Evolutionary conservation across 2,888 invertebrate genomes (phyloP).

Genomic region (Chloroclysta siterata): DNA sequence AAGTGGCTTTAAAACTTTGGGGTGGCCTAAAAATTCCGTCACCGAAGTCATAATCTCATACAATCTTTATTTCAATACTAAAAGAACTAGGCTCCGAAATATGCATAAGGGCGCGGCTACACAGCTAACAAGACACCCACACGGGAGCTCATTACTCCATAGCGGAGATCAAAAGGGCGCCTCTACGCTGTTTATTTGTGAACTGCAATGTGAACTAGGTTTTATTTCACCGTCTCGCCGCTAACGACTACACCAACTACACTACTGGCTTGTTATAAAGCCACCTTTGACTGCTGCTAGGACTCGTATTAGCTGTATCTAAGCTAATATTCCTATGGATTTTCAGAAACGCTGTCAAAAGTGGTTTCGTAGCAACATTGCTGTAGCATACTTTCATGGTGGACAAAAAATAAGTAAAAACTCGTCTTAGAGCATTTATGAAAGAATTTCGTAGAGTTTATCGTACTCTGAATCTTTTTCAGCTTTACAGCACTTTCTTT

Average conservation of each 20-base stretch:
- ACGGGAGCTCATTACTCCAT: constrained; percentile 58
- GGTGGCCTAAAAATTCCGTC: no score
- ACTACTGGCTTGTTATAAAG: constrained; percentile 1
- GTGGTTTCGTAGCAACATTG: not conserved
- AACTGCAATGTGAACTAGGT: constrained; percentile 37
- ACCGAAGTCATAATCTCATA: no score
- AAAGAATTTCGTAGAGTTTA: constrained; percentile 30
- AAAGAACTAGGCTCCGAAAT: constrained; percentile 7
- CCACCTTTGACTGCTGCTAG: constrained; percentile 4
- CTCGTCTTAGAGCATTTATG: constrained; percentile 24
- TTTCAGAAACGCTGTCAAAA: constrained; percentile 8
- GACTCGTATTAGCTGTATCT: not conserved
- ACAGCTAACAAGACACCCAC: constrained; percentile 38
- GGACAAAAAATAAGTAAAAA: constrained; percentile 22
- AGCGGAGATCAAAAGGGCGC: constrained; percentile 56
- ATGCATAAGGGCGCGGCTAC: constrained; percentile 26
- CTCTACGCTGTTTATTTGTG: constrained; percentile 60
- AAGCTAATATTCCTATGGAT: not conserved
- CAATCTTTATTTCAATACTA: not conserved
- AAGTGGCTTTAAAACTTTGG: no score
- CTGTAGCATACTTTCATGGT: constrained; percentile 13
- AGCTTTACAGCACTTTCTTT: constrained; percentile 17
- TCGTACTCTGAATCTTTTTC: constrained; percentile 29
- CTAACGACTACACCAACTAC: constrained; percentile 30
- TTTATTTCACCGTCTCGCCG: constrained; percentile 32